Percentiles rank a stretch among this genome's conserved stretches.
Evolutionary conservation across 2,797 vertebrate species (phyloP).

Genomic region (Crenichthys baileyi): DNA sequence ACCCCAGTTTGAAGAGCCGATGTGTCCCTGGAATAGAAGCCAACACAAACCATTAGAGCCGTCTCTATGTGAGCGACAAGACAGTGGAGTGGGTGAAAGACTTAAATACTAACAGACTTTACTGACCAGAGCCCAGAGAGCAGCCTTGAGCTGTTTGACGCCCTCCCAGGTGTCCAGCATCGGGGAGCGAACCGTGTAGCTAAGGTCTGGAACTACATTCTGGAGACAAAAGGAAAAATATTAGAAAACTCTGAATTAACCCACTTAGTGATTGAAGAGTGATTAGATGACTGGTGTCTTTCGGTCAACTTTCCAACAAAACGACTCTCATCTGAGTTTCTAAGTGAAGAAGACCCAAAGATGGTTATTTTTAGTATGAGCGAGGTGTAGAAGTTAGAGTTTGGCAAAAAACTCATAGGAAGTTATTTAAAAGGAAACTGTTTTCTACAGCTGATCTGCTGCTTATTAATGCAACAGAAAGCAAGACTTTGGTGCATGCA

Average conservation of each 20-base stretch:
- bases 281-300: too few relatives aligned
- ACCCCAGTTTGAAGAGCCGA: constrained; percentile 98
- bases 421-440: neutral
- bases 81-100: neutral
- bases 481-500: neutral
- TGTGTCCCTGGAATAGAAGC: constrained; percentile 87
- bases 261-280: too few relatives aligned
- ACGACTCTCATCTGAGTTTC: too few relatives aligned
- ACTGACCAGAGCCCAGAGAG: constrained; percentile 97
- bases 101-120: neutral
- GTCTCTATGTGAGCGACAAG: neutral
- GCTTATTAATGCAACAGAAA: neutral
- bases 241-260: constrained; percentile 5
- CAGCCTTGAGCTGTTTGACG: constrained; percentile 96
- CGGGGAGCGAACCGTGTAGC: constrained; percentile 93
- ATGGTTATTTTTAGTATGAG: neutral
- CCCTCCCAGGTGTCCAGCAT: constrained; percentile 99
- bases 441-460: neutral
- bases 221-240: constrained; percentile 53
- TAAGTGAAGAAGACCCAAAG: neutral
- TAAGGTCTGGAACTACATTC: constrained; percentile 95
- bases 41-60: constrained; percentile 10
- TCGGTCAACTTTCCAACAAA: too few relatives aligned
- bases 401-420: neutral
- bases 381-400: neutral